Evolutionary conservation across 2,113 vertebrate species (phyloP), one percentile per base, ranked within the genome.

Genomic region (Ceuthmochares aereus): DNA sequence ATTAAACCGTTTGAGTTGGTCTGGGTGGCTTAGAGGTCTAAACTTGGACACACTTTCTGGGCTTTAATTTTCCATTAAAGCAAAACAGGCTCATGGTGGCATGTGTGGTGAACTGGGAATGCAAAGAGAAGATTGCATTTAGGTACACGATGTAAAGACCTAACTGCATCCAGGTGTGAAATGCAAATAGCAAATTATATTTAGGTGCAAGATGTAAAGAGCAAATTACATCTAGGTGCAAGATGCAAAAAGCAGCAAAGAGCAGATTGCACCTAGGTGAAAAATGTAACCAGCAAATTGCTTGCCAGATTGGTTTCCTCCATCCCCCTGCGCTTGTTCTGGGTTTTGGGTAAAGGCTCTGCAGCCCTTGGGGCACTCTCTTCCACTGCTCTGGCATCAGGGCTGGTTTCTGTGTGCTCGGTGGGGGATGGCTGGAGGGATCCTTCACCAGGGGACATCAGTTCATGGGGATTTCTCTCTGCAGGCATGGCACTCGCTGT

Each of bases 401-500:
- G n/a, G 55, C 29, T 0, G 4, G 7, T 58, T 70, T 25, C 17
- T 68, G 75, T 60, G 58, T 56, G 21, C 21, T 64, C 69, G 60
- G 58, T 56, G 21, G 3, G 43, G 8, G 34, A 29, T 49, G 45
- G 29, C 37, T 32, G 20, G 56, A 29, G 75, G 40, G 58, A 5
- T 54, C 54, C 70, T 56, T 18, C 22, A 12, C 74, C 12, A 0
- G 0, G 6, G 62, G 63, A 22, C 27, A 1, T 2, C 16, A 11
- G 72, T 76, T 93, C 14, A 84, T 0, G 22, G 34, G 36, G 17
- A 7, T 89, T 75, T 89, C 58, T 84, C 62, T 72, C 51, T 74
- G 36, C 91, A 99, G 99, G 86, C 99, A 99, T 1, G 99, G 99
- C 59, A 99, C 99, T 15, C 98, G 99, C 15, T 99, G 99, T 55